Conservation (phyloP, 2,888 invertebrate species). For the Ornithoptera priamus region DNA sequence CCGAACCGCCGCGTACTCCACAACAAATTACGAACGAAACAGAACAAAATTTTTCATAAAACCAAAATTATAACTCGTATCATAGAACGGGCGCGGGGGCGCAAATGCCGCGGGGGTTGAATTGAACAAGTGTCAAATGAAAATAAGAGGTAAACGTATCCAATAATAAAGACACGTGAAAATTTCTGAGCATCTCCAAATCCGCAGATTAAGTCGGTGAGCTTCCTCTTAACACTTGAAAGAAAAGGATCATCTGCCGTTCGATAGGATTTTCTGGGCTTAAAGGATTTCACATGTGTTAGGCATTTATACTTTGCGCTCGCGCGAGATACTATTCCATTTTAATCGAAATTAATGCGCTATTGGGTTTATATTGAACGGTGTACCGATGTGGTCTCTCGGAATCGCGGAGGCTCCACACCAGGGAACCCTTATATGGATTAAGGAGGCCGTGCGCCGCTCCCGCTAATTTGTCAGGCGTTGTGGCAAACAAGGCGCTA, state of each 20-base stretch:
- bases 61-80: too few species aligned
- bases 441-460: constrained; percentile 55
- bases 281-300: constrained; percentile 61
- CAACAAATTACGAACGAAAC: constrained; percentile 58
- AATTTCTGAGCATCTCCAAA: constrained; percentile 48
- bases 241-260: constrained; percentile 56
- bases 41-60: constrained; percentile 43
- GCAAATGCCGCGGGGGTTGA: not conserved
- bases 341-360: constrained; percentile 25
- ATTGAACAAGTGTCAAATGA: constrained; percentile 32
- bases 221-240: constrained; percentile 50
- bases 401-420: constrained; percentile 43
- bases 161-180: constrained; percentile 44
- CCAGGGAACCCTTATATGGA: constrained; percentile 57
- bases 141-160: constrained; percentile 32
- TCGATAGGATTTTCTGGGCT: constrained; percentile 61
- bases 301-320: constrained; percentile 34
- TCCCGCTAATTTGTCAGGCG: constrained; percentile 65
- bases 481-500: constrained; percentile 64
- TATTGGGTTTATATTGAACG: not conserved
- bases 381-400: constrained; percentile 6
- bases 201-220: constrained; percentile 49
- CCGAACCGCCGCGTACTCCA: constrained; percentile 49
- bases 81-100: not conserved
- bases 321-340: constrained; percentile 25